Base-by-base conservation (phyloP, 2,113 vertebrate species). In the Anas platyrhynchos region DNA sequence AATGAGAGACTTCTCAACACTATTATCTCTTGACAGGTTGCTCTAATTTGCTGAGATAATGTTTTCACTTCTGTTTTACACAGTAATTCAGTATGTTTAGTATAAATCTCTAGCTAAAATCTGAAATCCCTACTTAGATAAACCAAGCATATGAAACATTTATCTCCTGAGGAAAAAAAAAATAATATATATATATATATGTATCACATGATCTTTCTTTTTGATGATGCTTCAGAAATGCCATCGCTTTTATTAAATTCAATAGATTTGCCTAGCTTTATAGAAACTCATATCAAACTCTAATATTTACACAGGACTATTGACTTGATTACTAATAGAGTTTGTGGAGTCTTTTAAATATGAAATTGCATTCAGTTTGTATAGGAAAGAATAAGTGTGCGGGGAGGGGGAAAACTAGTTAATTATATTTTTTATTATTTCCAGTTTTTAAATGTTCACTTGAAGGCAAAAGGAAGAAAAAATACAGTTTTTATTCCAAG, bases 31-130 rank as follows among this genome's bases (percentile, higher is more conserved):
- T 56, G 59, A 85, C 86, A 92, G 31, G 83, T 73, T 78, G 34
- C 29, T 27, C 31, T 89, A 83, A 92, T 83, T 92, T 75, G 36
- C 58, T 89, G 44, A 58, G 71, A 91, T 87, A 87, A 91, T 69
- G n/a, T 32, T 91, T 91, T 89, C 27, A 76, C 34, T 86, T 94
- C 36, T 46, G 59, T 44, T 91, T 77, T 62, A 87, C n/a, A 52
- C n/a, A 74, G 72, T 79, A 95, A 91, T 91, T 91, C 48, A 44
- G 8, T 56, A 54, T 83, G 55, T 93, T 93, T 95, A 79, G 43
- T 56, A 82, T 52, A 92, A 94, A 91, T 94, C 83, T 92, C 69
- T 18, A 32, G 44, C 66, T 93, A 92, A 94, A 83, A 89, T 63
- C 75, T 71, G 27, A 93, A 96, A 97, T 94, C 81, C 22, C 36